Base-by-base conservation (phyloP, 2,888 invertebrate species). In the Drosophila setosimentum region DNA sequence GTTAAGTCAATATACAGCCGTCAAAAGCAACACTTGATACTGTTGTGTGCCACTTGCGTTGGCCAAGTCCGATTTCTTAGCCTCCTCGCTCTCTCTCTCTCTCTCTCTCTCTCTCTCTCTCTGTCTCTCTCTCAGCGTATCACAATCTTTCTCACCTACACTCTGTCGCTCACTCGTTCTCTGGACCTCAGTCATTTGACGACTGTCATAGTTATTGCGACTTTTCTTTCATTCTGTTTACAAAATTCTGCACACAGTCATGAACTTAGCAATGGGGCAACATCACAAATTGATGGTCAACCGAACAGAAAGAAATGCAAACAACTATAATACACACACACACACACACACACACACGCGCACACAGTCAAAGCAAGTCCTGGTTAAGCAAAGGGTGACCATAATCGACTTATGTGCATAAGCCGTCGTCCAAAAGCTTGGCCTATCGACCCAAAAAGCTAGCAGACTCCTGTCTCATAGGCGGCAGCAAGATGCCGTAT, bases 1-100 rank as follows among this genome's bases (percentile, higher is more conserved):
- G 88, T 87, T 87, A 87, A 85, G 87, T 87, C 87, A 87, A 87
- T 89, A 87, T 87, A 87, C 87, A 89, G 87, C 89, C 88, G 87
- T 87, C 87, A 89, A 87, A 89, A 89, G 87, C 87, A 89, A 89
- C 87, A 87, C 87, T 87, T 87, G 87, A 87, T 87, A 87, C 88
- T 89, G 78, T 87, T 87, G 87, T 87, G 82, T 79, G 89, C 78
- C 80, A 76, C 85, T 81, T 77, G 78, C 69, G 68, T 65, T 68
- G 78, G n/a, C 60, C 69, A 58, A 73, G 51, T 57, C 58, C 51
- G 33, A 68, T 54, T 59, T 55, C 54, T 74, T 50, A 29, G 29
- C 70, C 62, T 33, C 48, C 67, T 51, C 37, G 3, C 4, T 21
- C 63, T 32, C 32, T 32, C 33, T 13, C 27, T 35, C 5, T 51